These are phyloP conservation scores for Littorina saxatilis DNA, from an alignment of 1,140 invertebrate species.

Conservation along the genomic window DNA sequence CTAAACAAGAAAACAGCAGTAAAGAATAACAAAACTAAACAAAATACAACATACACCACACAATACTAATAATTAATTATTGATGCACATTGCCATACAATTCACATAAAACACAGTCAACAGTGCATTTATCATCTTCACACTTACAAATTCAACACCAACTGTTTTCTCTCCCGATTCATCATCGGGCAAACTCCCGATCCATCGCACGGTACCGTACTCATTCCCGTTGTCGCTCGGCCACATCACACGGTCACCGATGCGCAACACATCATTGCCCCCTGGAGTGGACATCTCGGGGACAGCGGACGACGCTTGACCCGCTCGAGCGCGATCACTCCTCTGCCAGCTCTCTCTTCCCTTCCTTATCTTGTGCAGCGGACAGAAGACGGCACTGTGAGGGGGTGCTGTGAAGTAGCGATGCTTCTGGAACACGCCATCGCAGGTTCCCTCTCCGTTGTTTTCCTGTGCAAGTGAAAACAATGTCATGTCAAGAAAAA, in stretches of 20 bases:
- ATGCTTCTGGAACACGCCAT: conserved; percentile 66
- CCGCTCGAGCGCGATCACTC: conserved; percentile 30
- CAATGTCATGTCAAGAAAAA: no score
- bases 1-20: no score
- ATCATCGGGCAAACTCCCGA: conserved; percentile 77
- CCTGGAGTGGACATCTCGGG: conserved; percentile 19
- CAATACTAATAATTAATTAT: no score
- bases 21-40: no score
- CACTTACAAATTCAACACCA: conserved; percentile 80
- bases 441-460: conserved; percentile 63
- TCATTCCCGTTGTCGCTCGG: conserved; percentile 77
- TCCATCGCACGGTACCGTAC: conserved; percentile 78
- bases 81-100: no score
- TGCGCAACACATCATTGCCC: conserved; percentile 60
- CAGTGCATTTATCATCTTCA: no score
- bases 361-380: conserved; percentile 64
- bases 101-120: no score
- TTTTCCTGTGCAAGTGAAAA: conserved; percentile 44
- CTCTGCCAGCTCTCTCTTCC: conserved; percentile 37
- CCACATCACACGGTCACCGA: conserved; percentile 80
- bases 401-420: conserved; percentile 62
- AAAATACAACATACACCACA: no score
- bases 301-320: conserved; percentile 7
- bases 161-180: conserved; percentile 77
- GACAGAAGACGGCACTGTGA: conserved; percentile 69